Percentiles rank a stretch among this genome's conserved stretches.
phyloP scores from a whole-genome alignment of 2,888 invertebrate species.

The Hirudinaria manillensis region DNA sequence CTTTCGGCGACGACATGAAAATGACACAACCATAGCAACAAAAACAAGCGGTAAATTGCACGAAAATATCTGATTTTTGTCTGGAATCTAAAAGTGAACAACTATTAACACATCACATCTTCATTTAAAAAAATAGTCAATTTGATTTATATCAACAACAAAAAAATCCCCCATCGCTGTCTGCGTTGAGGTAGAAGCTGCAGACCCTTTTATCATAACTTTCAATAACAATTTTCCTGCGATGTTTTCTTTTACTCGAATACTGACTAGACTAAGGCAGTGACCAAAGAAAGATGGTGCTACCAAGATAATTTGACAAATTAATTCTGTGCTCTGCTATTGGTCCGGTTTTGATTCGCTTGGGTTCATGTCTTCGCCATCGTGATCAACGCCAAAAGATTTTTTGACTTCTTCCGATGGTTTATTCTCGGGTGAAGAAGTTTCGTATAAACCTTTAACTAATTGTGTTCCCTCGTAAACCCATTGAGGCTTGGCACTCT shows the following conservation, averaged over 20 bases:
- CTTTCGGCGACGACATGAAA: too few relatives aligned
- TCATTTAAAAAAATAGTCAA: slow-evolving; percentile 13
- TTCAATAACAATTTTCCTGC: slow-evolving; percentile 3
- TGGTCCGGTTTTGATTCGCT: too few relatives aligned
- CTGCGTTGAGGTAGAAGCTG: slow-evolving; percentile 16
- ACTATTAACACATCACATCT: too few relatives aligned
- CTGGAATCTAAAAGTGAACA: too few relatives aligned
- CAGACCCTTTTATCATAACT: neutral
- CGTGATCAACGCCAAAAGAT: neutral
- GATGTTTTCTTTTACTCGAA: neutral
- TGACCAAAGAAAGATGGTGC: neutral
- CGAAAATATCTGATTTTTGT: too few relatives aligned
- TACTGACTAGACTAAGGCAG: slow-evolving; percentile 16
- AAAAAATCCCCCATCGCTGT: neutral
- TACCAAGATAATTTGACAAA: neutral
- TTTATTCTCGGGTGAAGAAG: neutral
- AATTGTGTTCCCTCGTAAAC: slow-evolving; percentile 73
- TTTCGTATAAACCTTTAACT: slow-evolving; percentile 39
- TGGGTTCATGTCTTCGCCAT: neutral
- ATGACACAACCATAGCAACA: too few relatives aligned
- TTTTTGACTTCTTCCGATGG: neutral
- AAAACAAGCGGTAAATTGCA: too few relatives aligned
- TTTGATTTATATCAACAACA: neutral
- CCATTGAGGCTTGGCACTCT: slow-evolving; percentile 94
- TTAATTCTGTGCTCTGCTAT: too few relatives aligned